Conservation (phyloP, 2,113 vertebrate species). For the Pyxicephalus adspersus region DNA sequence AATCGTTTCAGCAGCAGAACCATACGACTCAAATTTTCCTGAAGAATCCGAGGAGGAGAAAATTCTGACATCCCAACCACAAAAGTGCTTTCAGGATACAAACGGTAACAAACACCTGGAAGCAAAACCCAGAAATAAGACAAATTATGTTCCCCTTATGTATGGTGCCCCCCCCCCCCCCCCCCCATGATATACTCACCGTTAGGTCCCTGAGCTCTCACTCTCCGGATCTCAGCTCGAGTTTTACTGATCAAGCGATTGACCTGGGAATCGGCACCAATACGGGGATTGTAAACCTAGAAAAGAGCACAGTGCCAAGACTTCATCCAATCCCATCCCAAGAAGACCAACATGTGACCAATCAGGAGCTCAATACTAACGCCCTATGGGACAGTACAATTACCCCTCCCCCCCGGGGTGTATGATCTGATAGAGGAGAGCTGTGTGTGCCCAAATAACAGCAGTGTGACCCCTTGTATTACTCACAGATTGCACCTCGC, state of each 20-base stretch:
- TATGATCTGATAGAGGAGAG: not conserved
- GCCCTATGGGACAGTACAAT: too few relatives aligned
- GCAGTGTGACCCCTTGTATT: not conserved
- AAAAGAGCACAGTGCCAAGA: accelerated
- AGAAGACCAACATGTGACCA: constrained; percentile 77
- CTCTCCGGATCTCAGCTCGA: constrained; percentile 82
- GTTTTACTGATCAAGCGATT: constrained; percentile 86
- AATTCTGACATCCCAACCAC: constrained; percentile 72
- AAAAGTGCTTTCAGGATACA: constrained; percentile 79
- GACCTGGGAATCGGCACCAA: constrained; percentile 88
- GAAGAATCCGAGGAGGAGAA: constrained; percentile 76
- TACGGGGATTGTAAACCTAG: constrained; percentile 92
- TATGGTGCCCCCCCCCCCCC: too few relatives aligned
- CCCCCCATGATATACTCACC: not conserved
- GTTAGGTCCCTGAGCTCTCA: constrained; percentile 30
- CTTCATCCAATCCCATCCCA: constrained; percentile 66
- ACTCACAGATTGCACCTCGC: constrained; percentile 88
- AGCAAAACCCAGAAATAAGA: too few relatives aligned
- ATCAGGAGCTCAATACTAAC: too few relatives aligned
- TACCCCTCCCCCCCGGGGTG: not conserved
- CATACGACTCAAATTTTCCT: constrained; percentile 86
- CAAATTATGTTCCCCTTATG: not conserved
- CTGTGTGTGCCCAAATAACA: too few relatives aligned
- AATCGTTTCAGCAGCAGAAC: constrained; percentile 83
- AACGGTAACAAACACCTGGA: constrained; percentile 85